These are phyloP conservation scores for Chrysaora quinquecirrha DNA, from an alignment of 30 jellyfish, hydroid and myxozoan genomes.

Conservation along the genomic window DNA sequence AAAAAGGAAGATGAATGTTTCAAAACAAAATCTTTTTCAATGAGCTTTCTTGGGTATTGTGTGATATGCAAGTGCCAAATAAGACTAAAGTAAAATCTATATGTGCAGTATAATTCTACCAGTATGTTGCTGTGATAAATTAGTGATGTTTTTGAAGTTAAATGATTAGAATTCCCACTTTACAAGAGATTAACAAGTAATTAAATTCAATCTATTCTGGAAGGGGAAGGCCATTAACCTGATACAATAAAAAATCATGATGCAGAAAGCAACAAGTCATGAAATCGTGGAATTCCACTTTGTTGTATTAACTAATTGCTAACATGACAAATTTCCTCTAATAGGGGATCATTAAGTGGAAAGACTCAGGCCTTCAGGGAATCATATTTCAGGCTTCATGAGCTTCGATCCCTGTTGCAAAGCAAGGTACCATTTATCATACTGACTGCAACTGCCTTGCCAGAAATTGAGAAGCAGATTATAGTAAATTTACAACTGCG, in stretches of 20 bases:
- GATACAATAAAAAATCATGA: no score
- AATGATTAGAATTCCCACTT: no score
- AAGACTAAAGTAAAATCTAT: no score
- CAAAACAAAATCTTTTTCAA: neutral
- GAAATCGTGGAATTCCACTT: neutral
- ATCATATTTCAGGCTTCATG: constrained; percentile 6
- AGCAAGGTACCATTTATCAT: neutral
- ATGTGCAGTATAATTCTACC: no score
- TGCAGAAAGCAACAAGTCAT: no score
- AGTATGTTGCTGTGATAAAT: no score
- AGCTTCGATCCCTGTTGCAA: constrained; percentile 10
- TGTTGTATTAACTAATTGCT: neutral
- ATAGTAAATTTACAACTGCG: neutral
- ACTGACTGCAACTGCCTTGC: constrained; percentile 14
- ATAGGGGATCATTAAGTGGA: constrained; percentile 12
- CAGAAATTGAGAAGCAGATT: neutral
- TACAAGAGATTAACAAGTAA: no score
- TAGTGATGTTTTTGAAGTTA: no score
- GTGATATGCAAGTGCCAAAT: no score
- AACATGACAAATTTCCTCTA: neutral
- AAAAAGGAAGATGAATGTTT: no score
- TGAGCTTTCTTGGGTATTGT: constrained; percentile 2
- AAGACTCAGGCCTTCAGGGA: constrained; percentile 11
- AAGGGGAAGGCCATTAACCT: no score
- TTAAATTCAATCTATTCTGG: no score